Conservation (phyloP, 2,888 invertebrate genomes). For the Drosophila setosimentum region DNA sequence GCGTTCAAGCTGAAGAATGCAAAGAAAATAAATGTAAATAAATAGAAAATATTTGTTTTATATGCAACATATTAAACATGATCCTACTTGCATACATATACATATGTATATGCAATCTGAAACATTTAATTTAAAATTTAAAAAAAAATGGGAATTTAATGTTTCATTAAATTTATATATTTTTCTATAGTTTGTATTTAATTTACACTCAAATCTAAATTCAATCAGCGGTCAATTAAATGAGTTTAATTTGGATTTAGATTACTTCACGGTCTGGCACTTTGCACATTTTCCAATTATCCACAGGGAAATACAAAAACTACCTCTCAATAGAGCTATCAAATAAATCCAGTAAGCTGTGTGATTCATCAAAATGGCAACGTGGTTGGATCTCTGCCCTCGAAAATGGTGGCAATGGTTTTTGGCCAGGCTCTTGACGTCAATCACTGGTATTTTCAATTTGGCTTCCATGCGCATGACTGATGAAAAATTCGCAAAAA, state of each 20-base stretch:
- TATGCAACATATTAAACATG: background rate
- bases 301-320: background rate
- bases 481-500: slow-evolving; percentile 25
- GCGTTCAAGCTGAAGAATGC: background rate
- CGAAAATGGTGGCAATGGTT: background rate
- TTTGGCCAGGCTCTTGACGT: slow-evolving; percentile 44
- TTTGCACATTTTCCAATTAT: slow-evolving; percentile 12
- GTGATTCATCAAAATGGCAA: slow-evolving; percentile 6
- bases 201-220: too few species aligned
- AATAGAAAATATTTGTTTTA: background rate
- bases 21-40: background rate
- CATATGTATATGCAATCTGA: background rate
- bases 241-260: slow-evolving; percentile 10
- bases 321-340: background rate
- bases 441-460: slow-evolving; percentile 58
- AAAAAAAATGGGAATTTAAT: background rate
- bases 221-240: slow-evolving; percentile 4
- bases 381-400: background rate
- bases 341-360: slow-evolving; percentile 10
- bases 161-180: background rate
- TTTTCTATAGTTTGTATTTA: too few species aligned
- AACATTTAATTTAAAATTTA: background rate
- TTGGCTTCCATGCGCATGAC: slow-evolving; percentile 14
- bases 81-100: background rate
- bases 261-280: background rate